Evolutionary conservation across 2,797 vertebrate genomes (phyloP).

Genomic region (Catostomus latipinnis): DNA sequence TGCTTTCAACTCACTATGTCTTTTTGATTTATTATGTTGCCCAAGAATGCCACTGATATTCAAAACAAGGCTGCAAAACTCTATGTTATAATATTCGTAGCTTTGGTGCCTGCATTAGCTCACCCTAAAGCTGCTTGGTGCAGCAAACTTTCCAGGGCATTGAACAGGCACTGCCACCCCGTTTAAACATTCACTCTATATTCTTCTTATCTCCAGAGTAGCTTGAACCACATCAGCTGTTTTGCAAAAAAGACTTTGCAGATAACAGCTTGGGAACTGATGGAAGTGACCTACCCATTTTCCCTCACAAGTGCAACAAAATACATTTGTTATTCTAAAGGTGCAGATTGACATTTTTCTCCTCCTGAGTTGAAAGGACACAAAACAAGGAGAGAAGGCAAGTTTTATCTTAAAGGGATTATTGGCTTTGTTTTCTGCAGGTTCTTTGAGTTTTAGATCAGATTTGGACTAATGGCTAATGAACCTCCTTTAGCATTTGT

Average conservation of each 20-base stretch:
- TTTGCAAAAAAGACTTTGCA: constrained; percentile 22
- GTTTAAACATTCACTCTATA: constrained; percentile 28
- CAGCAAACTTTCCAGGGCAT: constrained; percentile 18
- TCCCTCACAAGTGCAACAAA: neutral
- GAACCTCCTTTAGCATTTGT: constrained; percentile 4
- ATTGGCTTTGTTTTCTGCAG: constrained; percentile 21
- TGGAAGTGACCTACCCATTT: constrained; percentile 11
- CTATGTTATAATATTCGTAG: constrained; percentile 38
- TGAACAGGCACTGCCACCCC: constrained; percentile 23
- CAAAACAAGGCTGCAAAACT: constrained; percentile 44
- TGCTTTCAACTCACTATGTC: constrained; percentile 48
- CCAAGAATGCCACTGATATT: constrained; percentile 52
- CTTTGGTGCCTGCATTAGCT: constrained; percentile 17
- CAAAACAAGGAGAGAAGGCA: neutral
- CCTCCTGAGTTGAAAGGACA: neutral
- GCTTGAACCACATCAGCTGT: constrained; percentile 16
- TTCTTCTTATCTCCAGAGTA: constrained; percentile 34
- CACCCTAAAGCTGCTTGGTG: constrained; percentile 41
- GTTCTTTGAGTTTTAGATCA: neutral
- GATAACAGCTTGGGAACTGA: constrained; percentile 15
- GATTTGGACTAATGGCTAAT: constrained; percentile 3
- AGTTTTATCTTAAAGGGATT: constrained; percentile 11
- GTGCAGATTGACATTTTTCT: constrained; percentile 3
- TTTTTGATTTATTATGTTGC: constrained; percentile 52
- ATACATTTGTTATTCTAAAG: constrained; percentile 6